These are phyloP conservation scores for Drosophila trapezifrons DNA, from an alignment of 1,140 invertebrate species.

Conservation along the genomic window DNA sequence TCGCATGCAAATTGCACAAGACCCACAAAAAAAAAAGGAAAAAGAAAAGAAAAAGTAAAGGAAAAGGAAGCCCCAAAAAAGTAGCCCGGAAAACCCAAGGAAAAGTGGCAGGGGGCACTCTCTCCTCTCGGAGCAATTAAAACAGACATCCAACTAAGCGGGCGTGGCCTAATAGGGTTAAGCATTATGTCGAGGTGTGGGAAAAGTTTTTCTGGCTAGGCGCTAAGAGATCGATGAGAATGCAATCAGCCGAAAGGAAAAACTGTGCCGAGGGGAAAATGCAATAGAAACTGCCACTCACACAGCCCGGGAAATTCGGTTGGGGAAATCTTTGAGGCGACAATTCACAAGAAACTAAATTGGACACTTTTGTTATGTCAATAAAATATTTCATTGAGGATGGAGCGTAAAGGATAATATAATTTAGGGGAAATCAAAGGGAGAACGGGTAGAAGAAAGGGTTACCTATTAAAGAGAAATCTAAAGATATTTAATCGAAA, in stretches of 20 bases:
- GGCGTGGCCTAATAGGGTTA: constrained; percentile 53
- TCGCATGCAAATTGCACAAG: constrained; percentile 48
- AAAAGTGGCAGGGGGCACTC: constrained; percentile 13
- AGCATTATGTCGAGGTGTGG: constrained; percentile 56
- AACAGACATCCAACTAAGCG: constrained; percentile 42
- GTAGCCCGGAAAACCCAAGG: constrained; percentile 3
- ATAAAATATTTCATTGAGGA: background rate
- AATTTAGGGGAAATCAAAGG: background rate
- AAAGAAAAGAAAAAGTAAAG: background rate
- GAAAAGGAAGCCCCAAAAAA: constrained; percentile 2
- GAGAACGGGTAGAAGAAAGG: background rate
- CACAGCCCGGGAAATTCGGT: background rate
- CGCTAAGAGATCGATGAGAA: constrained; percentile 49
- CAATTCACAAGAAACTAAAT: background rate
- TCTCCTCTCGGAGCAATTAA: constrained; percentile 61
- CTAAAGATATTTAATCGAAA: no score
- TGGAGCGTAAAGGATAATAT: background rate
- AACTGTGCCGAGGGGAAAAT: background rate
- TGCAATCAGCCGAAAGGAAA: constrained; percentile 24
- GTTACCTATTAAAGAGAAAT: background rate
- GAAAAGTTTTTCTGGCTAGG: constrained; percentile 41
- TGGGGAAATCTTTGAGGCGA: background rate
- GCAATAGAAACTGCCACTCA: constrained; percentile 4
- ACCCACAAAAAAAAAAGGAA: constrained; percentile 7
- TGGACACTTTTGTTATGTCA: background rate